These are phyloP conservation scores for Eulemur macaco DNA, from an alignment of 2,113 vertebrate genomes.

Conservation along the genomic window DNA sequence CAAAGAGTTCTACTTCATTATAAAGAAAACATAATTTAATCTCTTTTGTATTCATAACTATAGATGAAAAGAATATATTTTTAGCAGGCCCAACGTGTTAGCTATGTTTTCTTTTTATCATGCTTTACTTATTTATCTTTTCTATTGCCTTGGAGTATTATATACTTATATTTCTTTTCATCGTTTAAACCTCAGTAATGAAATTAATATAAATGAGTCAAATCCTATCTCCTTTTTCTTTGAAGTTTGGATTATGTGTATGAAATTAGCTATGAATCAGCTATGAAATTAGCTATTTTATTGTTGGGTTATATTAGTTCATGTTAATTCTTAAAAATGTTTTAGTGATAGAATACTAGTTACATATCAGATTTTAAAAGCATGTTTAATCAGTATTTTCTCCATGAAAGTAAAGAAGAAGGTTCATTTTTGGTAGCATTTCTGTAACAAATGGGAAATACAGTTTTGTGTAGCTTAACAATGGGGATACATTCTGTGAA, in stretches of 20 bases:
- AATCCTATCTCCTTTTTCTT: not conserved
- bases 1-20: not conserved
- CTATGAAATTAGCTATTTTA: not conserved
- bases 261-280: not conserved
- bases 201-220: not conserved
- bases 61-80: not conserved
- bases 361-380: not conserved
- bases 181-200: not conserved
- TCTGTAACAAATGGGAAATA: not conserved
- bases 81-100: not conserved
- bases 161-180: not conserved
- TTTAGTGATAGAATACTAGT: not conserved
- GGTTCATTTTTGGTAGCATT: not conserved
- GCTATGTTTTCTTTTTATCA: not conserved
- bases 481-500: not conserved
- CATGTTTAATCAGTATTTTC: not conserved
- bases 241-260: not conserved
- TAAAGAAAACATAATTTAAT: not conserved
- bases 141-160: not conserved
- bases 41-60: not conserved
- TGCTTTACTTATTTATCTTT: not conserved
- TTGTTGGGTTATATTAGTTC: not conserved
- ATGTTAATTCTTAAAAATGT: constrained; percentile 18
- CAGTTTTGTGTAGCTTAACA: not conserved
- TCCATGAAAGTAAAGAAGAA: not conserved